A percentile compares a stretch with the other conserved stretches of the same genome.
Conservation (phyloP, 92 coral and sea anemone species). For the Heliopora coerulea region DNA sequence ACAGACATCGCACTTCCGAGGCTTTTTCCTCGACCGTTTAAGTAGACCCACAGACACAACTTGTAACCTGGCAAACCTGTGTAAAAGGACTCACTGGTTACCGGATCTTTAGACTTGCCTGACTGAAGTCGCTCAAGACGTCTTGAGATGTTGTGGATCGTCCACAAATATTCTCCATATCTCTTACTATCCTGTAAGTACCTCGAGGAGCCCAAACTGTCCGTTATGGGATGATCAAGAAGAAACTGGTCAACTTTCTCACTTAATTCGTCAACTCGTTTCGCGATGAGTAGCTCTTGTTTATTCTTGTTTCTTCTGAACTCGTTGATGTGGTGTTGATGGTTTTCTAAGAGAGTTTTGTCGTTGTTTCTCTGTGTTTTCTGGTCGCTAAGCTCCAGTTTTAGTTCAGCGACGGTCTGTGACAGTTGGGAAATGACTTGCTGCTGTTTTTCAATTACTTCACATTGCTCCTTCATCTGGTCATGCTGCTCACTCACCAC, state of each 20-base stretch:
- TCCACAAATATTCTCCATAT: constrained; percentile 91
- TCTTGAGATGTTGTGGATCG: constrained; percentile 66
- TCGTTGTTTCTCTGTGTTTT: constrained; percentile 58
- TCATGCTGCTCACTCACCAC: constrained; percentile 73
- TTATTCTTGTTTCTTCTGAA: constrained; percentile 32
- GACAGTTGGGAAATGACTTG: constrained; percentile 62
- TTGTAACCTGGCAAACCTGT: constrained; percentile 94
- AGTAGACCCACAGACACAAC: constrained; percentile 82
- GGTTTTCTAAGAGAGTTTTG: constrained; percentile 39
- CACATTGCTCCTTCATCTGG: constrained; percentile 74
- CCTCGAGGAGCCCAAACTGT: background rate
- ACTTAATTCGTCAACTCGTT: constrained; percentile 45
- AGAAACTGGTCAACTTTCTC: constrained; percentile 23
- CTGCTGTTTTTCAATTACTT: constrained; percentile 69
- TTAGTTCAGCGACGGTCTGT: constrained; percentile 68
- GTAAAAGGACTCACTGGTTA: constrained; percentile 90
- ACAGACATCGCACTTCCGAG: constrained; percentile 73
- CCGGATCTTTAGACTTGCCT: constrained; percentile 90
- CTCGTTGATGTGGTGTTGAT: constrained; percentile 9
- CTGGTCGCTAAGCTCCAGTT: constrained; percentile 68
- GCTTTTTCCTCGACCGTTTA: constrained; percentile 94
- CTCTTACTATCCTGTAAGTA: constrained; percentile 54
- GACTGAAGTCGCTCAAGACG: constrained; percentile 75
- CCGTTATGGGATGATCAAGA: constrained; percentile 28
- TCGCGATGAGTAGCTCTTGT: constrained; percentile 48